Evolutionary conservation across 1,140 invertebrate genomes (phyloP).

Genomic region (Dreissena polymorpha): DNA sequence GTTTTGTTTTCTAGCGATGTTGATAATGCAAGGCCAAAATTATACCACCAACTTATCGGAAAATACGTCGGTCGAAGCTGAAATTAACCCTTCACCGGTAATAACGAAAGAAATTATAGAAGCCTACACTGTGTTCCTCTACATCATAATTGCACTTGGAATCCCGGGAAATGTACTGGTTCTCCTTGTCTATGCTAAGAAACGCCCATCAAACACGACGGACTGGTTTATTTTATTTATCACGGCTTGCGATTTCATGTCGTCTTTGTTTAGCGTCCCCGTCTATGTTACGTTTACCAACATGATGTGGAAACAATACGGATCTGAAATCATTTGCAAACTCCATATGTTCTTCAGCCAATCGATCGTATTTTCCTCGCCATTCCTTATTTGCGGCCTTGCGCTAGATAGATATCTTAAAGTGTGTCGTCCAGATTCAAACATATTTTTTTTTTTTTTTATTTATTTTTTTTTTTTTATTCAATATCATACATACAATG

Average conservation of each 20-base stretch:
- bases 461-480: no score
- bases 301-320: conserved; percentile 8
- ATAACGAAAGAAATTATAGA: no score
- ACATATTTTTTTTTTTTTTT: no score
- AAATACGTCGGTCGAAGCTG: no score
- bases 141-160: conserved; percentile 22
- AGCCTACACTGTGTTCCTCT: conserved; percentile 28
- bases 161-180: conserved; percentile 20
- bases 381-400: conserved; percentile 38
- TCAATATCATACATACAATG: no score
- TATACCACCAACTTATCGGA: no score
- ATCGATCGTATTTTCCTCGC: conserved; percentile 27
- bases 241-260: conserved; percentile 27
- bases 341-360: conserved; percentile 45
- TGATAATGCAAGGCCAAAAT: no score
- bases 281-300: conserved; percentile 39
- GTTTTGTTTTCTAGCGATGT: no score
- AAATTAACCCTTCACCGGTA: no score
- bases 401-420: conserved; percentile 43
- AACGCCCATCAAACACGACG: conserved; percentile 17
- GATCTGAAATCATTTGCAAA: conserved; percentile 6
- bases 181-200: conserved; percentile 6
- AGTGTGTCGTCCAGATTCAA: conserved; percentile 2
- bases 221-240: conserved; percentile 48
- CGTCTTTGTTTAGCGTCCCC: conserved; percentile 23